These are phyloP conservation scores for Brachirus orientalis DNA, from an alignment of 2,113 vertebrate species.

Conservation along the genomic window DNA sequence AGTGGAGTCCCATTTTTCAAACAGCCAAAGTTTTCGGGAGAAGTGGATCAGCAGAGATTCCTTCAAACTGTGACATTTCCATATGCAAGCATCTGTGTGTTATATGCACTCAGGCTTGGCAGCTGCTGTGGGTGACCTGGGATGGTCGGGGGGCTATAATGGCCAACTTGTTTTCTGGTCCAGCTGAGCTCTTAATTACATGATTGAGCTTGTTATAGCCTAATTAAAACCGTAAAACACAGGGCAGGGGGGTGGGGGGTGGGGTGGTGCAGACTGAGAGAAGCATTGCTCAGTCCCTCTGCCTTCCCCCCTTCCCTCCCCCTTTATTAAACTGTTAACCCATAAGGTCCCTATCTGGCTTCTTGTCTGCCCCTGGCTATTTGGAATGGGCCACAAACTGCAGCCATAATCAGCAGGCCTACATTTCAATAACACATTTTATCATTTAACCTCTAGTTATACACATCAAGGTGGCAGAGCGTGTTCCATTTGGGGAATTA, in stretches of 20 bases:
- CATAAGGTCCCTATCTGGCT: constrained; percentile 32
- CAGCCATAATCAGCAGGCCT: constrained; percentile 66
- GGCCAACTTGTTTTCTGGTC: constrained; percentile 81
- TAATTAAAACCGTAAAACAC: constrained; percentile 80
- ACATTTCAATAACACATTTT: constrained; percentile 72
- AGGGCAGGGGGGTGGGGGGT: constrained; percentile 38
- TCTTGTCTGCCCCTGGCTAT: constrained; percentile 58
- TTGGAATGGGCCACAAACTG: constrained; percentile 60
- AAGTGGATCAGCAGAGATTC: constrained; percentile 36
- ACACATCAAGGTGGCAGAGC: constrained; percentile 66
- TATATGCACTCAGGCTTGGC: constrained; percentile 39
- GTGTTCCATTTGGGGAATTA: constrained; percentile 63
- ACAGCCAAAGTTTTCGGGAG: constrained; percentile 31
- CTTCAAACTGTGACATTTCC: constrained; percentile 29
- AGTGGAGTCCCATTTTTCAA: constrained; percentile 37
- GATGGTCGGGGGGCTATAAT: constrained; percentile 61
- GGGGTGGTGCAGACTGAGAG: constrained; percentile 33
- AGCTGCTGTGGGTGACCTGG: constrained; percentile 68
- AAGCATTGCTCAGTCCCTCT: constrained; percentile 23
- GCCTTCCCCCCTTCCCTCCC: neutral
- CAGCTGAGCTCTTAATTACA: constrained; percentile 87
- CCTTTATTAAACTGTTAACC: constrained; percentile 66
- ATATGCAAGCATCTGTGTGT: constrained; percentile 40
- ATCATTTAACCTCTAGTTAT: constrained; percentile 72
- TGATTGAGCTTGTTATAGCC: constrained; percentile 81